Evolutionary conservation across 2,888 invertebrate species (phyloP).

Genomic region (Lissocephala sabroskyi): DNA sequence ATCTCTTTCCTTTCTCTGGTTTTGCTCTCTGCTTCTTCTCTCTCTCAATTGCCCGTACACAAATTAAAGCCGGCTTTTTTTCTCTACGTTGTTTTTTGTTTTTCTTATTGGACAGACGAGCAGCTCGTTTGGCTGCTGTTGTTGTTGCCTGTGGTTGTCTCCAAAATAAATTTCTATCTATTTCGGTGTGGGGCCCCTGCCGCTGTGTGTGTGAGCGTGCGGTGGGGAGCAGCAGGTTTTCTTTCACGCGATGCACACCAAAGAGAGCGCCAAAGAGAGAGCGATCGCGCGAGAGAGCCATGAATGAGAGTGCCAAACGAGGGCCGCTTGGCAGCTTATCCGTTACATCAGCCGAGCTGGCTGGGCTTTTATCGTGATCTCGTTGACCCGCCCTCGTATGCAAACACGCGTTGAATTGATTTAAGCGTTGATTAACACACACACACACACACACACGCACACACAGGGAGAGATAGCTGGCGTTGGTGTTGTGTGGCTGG

Average conservation of each 20-base stretch:
- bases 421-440: slow-evolving; percentile 62
- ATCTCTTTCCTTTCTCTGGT: no score
- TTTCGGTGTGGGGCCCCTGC: slow-evolving; percentile 9
- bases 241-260: slow-evolving; percentile 12
- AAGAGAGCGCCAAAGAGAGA: slow-evolving; percentile 6
- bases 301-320: no score
- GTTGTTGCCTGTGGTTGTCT: slow-evolving; percentile 9
- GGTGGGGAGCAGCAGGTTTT: slow-evolving; percentile 23
- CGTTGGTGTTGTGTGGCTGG: slow-evolving; percentile 32
- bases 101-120: slow-evolving; percentile 48
- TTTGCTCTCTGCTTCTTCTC: no score
- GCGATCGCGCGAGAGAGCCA: neutral
- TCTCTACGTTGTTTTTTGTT: slow-evolving; percentile 21
- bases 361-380: slow-evolving; percentile 5
- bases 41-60: slow-evolving; percentile 4
- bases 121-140: slow-evolving; percentile 9
- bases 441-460: slow-evolving; percentile 26
- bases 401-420: slow-evolving; percentile 49
- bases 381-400: slow-evolving; percentile 24
- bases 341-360: no score
- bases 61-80: slow-evolving; percentile 57
- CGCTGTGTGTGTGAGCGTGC: slow-evolving; percentile 7
- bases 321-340: no score
- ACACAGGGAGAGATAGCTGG: slow-evolving; percentile 2
- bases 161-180: slow-evolving; percentile 24